Evolutionary conservation across 2,888 invertebrate species (phyloP).

Genomic region (Nomada ruficornis): DNA sequence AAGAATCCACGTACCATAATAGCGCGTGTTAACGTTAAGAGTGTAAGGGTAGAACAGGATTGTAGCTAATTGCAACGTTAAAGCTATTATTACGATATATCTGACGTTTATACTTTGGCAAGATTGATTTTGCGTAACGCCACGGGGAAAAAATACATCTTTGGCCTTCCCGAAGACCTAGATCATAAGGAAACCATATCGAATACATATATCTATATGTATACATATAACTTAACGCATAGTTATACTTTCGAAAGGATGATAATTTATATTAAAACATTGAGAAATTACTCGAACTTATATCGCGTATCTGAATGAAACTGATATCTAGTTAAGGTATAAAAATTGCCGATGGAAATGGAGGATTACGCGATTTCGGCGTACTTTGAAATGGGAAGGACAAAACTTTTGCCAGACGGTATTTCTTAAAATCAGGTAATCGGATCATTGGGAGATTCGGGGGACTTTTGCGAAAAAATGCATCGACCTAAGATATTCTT

Average conservation of each 20-base stretch:
- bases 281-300: not conserved
- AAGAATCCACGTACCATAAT: slow-evolving; percentile 58
- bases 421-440: slow-evolving; percentile 78
- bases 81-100: slow-evolving; percentile 49
- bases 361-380: slow-evolving; percentile 19
- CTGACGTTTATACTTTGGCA: slow-evolving; percentile 25
- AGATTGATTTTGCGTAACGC: slow-evolving; percentile 25
- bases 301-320: slow-evolving; percentile 3
- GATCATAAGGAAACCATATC: slow-evolving; percentile 21
- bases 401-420: slow-evolving; percentile 77
- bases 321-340: slow-evolving; percentile 32
- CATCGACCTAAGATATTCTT: slow-evolving; percentile 14
- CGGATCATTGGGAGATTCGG: slow-evolving; percentile 76
- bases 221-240: not conserved
- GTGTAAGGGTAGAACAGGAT: slow-evolving; percentile 33
- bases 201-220: not conserved
- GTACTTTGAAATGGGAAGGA: slow-evolving; percentile 44
- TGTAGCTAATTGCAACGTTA: slow-evolving; percentile 22
- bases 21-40: slow-evolving; percentile 57
- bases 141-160: slow-evolving; percentile 3
- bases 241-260: not conserved
- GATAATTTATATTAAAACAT: slow-evolving; percentile 8
- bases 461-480: slow-evolving; percentile 30
- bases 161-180: not conserved
- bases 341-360: slow-evolving; percentile 43